Conservation (phyloP, 2,797 vertebrate species). For the Gadopsis bispinosus region DNA sequence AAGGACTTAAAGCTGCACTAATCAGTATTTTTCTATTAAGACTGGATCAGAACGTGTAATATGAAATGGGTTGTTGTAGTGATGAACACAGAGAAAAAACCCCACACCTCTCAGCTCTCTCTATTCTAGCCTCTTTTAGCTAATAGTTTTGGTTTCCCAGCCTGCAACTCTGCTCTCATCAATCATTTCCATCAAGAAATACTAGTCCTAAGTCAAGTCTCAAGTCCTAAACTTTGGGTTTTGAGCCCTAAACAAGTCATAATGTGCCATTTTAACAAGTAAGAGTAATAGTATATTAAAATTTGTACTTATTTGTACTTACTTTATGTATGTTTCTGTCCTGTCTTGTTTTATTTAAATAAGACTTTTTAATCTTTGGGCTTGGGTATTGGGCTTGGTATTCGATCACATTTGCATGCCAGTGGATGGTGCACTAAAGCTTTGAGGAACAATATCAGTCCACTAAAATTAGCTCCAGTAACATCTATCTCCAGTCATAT, state of each 20-base stretch:
- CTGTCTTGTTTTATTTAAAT: too few species aligned
- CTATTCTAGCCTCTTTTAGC: not conserved
- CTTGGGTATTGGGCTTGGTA: too few species aligned
- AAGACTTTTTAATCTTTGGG: too few species aligned
- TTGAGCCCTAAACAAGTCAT: too few species aligned
- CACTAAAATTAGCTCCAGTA: slow-evolving; percentile 17
- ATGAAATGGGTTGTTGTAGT: not conserved
- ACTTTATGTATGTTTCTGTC: too few species aligned
- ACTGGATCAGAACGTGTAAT: not conserved
- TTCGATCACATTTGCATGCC: slow-evolving; percentile 54
- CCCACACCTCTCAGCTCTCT: not conserved
- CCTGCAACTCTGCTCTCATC: not conserved
- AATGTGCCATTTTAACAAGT: too few species aligned
- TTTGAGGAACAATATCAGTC: slow-evolving; percentile 39
- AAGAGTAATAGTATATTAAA: too few species aligned
- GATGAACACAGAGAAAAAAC: slow-evolving; percentile 6
- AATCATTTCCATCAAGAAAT: not conserved
- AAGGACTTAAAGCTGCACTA: not conserved
- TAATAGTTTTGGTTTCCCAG: not conserved
- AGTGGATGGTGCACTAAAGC: slow-evolving; percentile 25
- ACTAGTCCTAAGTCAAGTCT: too few species aligned
- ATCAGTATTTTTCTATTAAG: slow-evolving; percentile 9
- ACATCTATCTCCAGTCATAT: slow-evolving; percentile 9
- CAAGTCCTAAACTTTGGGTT: too few species aligned
- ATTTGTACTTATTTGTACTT: too few species aligned